Conservation (phyloP, 2,797 vertebrate species). For the Tangara arthus region DNA sequence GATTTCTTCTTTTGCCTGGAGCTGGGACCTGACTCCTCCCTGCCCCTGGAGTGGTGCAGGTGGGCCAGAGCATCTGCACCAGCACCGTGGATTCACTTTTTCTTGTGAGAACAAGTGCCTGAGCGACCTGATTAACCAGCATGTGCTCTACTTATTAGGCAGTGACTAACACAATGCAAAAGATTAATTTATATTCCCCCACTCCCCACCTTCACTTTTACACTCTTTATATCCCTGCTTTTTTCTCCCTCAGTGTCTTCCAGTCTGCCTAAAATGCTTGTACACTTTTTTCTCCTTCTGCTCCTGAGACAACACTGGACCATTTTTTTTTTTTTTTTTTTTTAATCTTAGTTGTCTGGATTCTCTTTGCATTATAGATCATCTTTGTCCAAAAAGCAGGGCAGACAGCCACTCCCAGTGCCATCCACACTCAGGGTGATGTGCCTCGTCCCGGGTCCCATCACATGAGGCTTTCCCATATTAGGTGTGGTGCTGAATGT, state of each 20-base stretch:
- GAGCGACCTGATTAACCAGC: neutral
- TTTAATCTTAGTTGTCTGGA: neutral
- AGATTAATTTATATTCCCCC: neutral
- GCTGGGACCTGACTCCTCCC: neutral
- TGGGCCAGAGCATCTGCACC: neutral
- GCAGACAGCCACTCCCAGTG: neutral
- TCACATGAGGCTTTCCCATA: neutral
- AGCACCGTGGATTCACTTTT: neutral
- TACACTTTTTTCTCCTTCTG: neutral
- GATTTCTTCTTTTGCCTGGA: neutral
- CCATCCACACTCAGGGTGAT: neutral
- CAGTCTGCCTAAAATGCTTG: neutral
- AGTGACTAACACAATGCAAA: neutral
- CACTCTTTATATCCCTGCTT: neutral
- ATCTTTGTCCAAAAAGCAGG: neutral
- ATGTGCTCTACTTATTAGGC: neutral
- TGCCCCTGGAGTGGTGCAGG: neutral
- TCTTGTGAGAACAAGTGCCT: neutral
- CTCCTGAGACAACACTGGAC: neutral
- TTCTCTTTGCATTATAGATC: neutral
- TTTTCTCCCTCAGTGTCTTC: neutral
- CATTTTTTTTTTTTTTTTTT: neutral
- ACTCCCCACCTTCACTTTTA: neutral
- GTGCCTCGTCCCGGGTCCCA: neutral
- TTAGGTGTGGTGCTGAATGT: neutral